phyloP scores from a whole-genome alignment of 2,797 vertebrate genomes.

The Gymnodraco acuticeps region DNA sequence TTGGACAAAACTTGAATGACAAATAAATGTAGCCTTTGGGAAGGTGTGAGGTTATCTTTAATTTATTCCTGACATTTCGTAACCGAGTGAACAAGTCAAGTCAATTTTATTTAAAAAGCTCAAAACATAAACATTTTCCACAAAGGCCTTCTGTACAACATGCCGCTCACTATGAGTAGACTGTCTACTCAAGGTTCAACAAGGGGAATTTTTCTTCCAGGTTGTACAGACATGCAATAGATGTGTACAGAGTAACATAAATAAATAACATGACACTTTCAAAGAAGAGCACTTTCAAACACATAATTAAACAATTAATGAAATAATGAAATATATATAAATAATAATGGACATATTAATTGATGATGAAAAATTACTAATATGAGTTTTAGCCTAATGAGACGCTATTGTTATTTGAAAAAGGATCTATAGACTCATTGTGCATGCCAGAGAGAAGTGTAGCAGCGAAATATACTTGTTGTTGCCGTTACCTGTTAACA shows the following conservation, averaged over 20 bases:
- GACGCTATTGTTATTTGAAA: background rate
- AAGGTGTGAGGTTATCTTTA: background rate
- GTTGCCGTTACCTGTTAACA: background rate
- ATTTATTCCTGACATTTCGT: background rate
- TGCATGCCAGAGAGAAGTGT: background rate
- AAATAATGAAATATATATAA: background rate
- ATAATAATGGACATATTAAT: background rate
- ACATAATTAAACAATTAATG: background rate
- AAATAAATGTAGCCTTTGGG: too few relatives aligned
- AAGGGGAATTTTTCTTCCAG: too few relatives aligned
- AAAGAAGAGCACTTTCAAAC: background rate
- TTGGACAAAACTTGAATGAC: background rate
- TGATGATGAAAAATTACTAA: background rate
- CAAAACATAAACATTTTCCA: background rate
- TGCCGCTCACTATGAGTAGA: background rate
- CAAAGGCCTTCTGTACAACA: background rate
- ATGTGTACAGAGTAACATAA: background rate
- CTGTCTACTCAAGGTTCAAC: background rate
- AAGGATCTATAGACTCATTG: background rate
- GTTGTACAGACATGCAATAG: background rate
- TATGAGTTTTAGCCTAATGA: background rate
- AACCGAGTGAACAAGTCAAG: background rate
- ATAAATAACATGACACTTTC: background rate
- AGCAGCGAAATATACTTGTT: background rate
- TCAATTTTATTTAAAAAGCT: background rate